Base-by-base conservation (phyloP, 1,140 invertebrate species). In the Achatina immaculata region DNA sequence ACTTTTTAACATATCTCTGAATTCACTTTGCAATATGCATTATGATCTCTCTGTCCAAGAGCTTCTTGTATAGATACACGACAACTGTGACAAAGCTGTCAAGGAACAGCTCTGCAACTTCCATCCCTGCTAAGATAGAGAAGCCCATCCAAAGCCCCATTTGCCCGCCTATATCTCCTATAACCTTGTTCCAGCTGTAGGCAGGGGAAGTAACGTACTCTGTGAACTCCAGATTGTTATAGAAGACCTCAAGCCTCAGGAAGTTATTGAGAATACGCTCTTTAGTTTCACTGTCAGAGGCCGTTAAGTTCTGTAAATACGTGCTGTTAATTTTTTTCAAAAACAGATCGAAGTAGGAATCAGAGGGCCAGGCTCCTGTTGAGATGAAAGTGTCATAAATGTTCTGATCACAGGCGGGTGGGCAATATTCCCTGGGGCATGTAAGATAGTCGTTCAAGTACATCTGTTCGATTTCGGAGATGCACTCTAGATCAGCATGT, bases 81-180 rank as follows among this genome's bases (percentile, higher is more conserved):
- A n/a, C n/a, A n/a, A n/a, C n/a, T n/a, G n/a, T n/a, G n/a, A n/a
- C n/a, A n/a, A n/a, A n/a, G n/a, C 11, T 72, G 34, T 75, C 73
- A 28, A 75, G n/a, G 9, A 48, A 9, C 42, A 81, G 65, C 74
- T 69, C 45, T 14, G 55, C 19, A 9, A 81, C 16, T 45, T 81
- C 80, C 19, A 82, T 40, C 11, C 24, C 65, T 28, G 75, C 65
- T 0, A 78, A 21, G 7, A 82, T 28, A 1, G 75, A 78, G 51
- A 73, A 82, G 31, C 81, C 75, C 28, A 78, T 4, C 51, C 75
- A 78, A 38, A 73, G 69, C 0, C 75, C 75, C 40, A 78, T 36
- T 28, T 78, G 62, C 11, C 75, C 75, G 16, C 75, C 68, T 40
- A 78, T 3, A 36, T 78, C 66, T n/a, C 58, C 31, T 4, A 82